Evolutionary conservation across 2,888 invertebrate species (phyloP).

Genomic region (Frankliniella intonsa): DNA sequence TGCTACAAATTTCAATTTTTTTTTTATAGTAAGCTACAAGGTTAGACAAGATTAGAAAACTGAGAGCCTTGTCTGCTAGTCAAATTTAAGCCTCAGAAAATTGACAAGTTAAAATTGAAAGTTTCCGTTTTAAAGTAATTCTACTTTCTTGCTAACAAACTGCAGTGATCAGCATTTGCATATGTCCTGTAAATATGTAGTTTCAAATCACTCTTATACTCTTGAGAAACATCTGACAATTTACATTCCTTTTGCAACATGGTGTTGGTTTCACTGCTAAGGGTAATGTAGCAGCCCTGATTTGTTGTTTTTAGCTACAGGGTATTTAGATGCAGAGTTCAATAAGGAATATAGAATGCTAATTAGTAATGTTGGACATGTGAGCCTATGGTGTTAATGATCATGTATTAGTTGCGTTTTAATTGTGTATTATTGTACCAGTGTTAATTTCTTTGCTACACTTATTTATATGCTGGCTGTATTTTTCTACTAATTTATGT

Average conservation of each 20-base stretch:
- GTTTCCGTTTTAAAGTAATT: not conserved
- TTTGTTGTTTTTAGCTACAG: constrained; percentile 15
- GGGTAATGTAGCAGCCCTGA: not conserved
- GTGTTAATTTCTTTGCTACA: constrained; percentile 27
- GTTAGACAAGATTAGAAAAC: not conserved
- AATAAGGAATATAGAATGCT: constrained; percentile 12
- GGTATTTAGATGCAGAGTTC: constrained; percentile 23
- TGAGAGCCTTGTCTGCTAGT: not conserved
- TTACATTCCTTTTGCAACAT: not conserved
- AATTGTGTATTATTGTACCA: constrained; percentile 29
- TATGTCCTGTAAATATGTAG: not conserved
- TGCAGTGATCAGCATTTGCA: not conserved
- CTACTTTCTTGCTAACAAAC: not conserved
- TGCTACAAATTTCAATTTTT: constrained; percentile 5
- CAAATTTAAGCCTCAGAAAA: not conserved
- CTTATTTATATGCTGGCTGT: constrained; percentile 29
- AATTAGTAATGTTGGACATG: constrained; percentile 18
- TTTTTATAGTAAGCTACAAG: not conserved
- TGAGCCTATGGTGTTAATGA: constrained; percentile 12
- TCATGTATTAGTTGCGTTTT: constrained; percentile 22
- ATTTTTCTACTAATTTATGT: constrained; percentile 27
- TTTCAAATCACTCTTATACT: not conserved
- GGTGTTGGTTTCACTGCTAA: not conserved
- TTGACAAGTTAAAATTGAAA: not conserved
- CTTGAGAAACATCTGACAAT: not conserved